Base-by-base conservation (phyloP, 2,797 vertebrate genomes). In the Alosa sapidissima region DNA sequence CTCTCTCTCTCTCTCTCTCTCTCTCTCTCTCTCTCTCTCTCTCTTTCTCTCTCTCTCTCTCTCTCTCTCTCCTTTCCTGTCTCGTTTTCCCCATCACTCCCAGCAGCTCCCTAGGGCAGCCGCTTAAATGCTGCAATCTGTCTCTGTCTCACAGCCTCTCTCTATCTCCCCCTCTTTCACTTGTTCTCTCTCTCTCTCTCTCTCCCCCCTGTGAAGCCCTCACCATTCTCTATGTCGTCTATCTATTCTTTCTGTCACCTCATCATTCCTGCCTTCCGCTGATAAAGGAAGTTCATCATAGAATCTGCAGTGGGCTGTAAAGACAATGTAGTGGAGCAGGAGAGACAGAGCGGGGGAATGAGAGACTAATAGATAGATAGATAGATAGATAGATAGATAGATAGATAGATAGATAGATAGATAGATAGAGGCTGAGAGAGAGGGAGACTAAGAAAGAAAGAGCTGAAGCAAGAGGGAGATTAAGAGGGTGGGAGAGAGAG, bases 121-220 rank as follows among this genome's bases (percentile, higher is more conserved):
- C 92, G 90, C 91, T 92, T 94, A 94, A 94, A 94, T 92, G 93
- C 92, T 91, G 94, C 94, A 94, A 94, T 94, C 94, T 93, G 92
- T 93, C 92, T 92, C 91, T 91, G 91, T 92, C 93, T 88, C 86
- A 87, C 88, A 51, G 88, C 11, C 65, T 36, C 65, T 72, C 65
- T 72, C 54, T 55, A 0, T 21, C 58, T 19, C 14, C 36, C 33
- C 36, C 14, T 36, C 24, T 36, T 28, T 36, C 16, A 9, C 8
- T 75, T 16, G 21, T 7, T 75, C 36, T 33, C 72, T 78, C 72
- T 19, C 13, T 13, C 8, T 2, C 65, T 2, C 14, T 4, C 33
- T 41, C 14, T 21, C 16, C 16, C 33, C 14, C 13, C 33, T 36
- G 28, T 28, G 36, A 19, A 41, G 33, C 36, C 45, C 41, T 16